These are phyloP conservation scores for Pyrrhosoma nymphula DNA, from an alignment of 2,888 invertebrate genomes.

Conservation along the genomic window DNA sequence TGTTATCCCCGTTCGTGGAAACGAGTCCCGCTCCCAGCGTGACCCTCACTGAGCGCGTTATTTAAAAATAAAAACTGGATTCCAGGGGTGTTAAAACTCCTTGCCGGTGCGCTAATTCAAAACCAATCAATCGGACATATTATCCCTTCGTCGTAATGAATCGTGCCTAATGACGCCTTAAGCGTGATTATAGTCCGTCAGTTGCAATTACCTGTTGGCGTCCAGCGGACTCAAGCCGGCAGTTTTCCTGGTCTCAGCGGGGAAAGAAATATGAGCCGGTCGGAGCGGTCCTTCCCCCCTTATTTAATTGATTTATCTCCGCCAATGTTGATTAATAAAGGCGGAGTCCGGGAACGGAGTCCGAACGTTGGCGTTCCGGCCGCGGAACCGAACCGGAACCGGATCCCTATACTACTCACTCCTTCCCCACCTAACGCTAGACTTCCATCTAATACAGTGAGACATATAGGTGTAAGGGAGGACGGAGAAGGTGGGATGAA, in stretches of 20 bases:
- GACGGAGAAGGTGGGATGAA: too few relatives aligned
- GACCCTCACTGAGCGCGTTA: not conserved
- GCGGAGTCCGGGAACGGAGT: not conserved
- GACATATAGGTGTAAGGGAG: too few relatives aligned
- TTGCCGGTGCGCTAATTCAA: constrained; percentile 33
- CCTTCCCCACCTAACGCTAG: not conserved
- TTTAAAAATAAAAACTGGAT: not conserved
- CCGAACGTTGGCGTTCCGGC: not conserved
- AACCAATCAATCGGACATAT: constrained; percentile 28
- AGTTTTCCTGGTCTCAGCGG: constrained; percentile 33
- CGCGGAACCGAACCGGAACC: constrained; percentile 53
- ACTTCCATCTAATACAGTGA: too few relatives aligned
- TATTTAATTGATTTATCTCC: constrained; percentile 62
- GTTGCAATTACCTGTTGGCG: constrained; percentile 41
- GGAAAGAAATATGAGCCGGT: constrained; percentile 52
- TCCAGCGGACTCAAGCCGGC: not conserved
- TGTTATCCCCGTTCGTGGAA: not conserved
- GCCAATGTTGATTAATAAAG: constrained; percentile 58
- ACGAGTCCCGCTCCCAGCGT: not conserved
- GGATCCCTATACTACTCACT: not conserved
- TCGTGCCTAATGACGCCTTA: constrained; percentile 44
- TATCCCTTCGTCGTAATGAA: constrained; percentile 20
- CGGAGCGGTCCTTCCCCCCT: not conserved
- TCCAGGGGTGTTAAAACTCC: not conserved
- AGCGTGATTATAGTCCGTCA: constrained; percentile 50